A percentile compares a stretch with the other conserved stretches of the same genome.
Evolutionary conservation across 1,140 invertebrate genomes (phyloP).

Genomic region (Caerostris extrusa): DNA sequence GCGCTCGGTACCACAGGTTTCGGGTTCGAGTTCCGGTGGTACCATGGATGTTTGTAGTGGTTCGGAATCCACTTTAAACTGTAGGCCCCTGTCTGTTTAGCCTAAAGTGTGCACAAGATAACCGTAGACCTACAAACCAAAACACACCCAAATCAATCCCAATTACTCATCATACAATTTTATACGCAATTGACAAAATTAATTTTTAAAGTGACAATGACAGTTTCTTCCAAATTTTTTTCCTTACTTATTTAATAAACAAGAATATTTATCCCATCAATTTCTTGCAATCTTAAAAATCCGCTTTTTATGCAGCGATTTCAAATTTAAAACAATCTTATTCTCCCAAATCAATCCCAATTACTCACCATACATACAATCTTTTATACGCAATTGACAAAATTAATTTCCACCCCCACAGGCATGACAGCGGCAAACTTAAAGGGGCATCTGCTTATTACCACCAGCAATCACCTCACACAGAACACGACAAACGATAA

Average conservation of each 20-base stretch:
- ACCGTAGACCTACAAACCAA: no score
- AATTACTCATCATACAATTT: background rate
- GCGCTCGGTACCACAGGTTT: no score
- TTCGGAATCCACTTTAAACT: no score
- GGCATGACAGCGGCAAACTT: background rate
- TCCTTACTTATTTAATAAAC: no score
- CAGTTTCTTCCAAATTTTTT: no score
- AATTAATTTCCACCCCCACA: background rate
- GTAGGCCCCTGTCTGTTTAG: no score
- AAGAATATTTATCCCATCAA: no score
- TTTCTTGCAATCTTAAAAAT: no score
- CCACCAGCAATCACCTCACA: conserved; percentile 42
- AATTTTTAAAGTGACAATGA: background rate
- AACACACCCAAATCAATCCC: conserved; percentile 1
- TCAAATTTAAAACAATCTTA: background rate
- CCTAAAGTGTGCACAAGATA: no score
- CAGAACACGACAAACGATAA: conserved; percentile 50
- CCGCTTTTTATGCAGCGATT: no score
- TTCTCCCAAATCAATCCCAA: background rate
- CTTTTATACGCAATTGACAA: background rate
- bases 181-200: conserved; percentile 14
- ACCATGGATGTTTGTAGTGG: no score
- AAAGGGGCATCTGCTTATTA: conserved; percentile 52
- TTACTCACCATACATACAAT: background rate
- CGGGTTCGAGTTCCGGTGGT: no score